A percentile compares a stretch with the other conserved stretches of the same genome.
phyloP scores from a whole-genome alignment of 2,888 invertebrate species.

The Charanyca ferruginea region DNA sequence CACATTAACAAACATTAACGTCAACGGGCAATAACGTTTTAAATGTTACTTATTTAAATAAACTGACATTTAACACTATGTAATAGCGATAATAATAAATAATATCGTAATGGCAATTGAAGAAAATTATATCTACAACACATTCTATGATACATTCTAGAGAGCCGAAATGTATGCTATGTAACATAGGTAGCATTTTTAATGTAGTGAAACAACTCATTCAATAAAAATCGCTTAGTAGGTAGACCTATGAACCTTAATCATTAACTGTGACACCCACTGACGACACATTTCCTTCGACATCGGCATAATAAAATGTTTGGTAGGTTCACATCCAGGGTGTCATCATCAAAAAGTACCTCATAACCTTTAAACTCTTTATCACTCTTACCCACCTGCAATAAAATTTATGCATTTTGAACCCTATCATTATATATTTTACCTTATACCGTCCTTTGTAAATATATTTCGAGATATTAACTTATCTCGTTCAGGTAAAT shows the following conservation, averaged over 20 bases:
- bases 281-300: not conserved
- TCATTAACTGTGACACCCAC: not conserved
- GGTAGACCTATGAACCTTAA: not conserved
- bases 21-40: too few species aligned
- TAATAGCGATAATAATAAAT: too few species aligned
- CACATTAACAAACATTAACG: too few species aligned
- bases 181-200: too few species aligned
- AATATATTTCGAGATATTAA: not conserved
- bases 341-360: conserved; percentile 43
- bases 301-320: not conserved
- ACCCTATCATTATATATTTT: conserved; percentile 20
- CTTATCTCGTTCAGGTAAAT: not conserved
- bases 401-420: conserved; percentile 38
- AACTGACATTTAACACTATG: too few species aligned
- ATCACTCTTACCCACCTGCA: conserved; percentile 21
- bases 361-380: conserved; percentile 15
- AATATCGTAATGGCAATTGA: too few species aligned
- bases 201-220: too few species aligned
- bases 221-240: not conserved
- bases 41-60: too few species aligned
- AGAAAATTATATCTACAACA: too few species aligned
- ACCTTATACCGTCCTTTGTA: conserved; percentile 9
- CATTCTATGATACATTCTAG: too few species aligned
- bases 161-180: too few species aligned
- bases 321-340: not conserved